Evolutionary conservation across 1,140 invertebrate species (phyloP).

Genomic region (Patella vulgata): DNA sequence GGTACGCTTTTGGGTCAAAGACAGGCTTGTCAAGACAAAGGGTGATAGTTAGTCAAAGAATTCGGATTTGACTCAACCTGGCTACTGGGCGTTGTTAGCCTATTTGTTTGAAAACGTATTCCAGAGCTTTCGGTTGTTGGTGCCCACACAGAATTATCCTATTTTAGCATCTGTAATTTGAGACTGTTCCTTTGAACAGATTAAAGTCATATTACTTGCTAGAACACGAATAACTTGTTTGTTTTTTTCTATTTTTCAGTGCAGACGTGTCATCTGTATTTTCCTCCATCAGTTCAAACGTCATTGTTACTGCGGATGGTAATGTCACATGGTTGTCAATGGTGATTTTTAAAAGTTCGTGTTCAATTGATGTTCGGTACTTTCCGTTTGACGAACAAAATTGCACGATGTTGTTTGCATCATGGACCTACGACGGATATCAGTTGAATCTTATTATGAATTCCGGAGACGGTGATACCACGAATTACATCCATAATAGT

Average conservation of each 20-base stretch:
- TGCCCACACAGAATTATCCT: no score
- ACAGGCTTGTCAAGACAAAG: no score
- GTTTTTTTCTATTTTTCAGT: slow-evolving; percentile 42
- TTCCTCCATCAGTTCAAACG: slow-evolving; percentile 65
- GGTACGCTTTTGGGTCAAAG: no score
- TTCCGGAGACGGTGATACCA: slow-evolving; percentile 59
- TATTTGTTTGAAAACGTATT: no score
- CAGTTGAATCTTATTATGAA: slow-evolving; percentile 54
- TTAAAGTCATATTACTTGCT: no score
- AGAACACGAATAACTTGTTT: no score
- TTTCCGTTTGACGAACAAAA: slow-evolving; percentile 70
- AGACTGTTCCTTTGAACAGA: no score
- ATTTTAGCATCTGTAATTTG: no score
- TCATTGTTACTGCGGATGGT: slow-evolving; percentile 67
- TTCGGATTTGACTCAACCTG: no score
- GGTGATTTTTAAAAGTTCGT: slow-evolving; percentile 69
- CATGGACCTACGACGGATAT: slow-evolving; percentile 93
- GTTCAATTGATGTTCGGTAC: slow-evolving; percentile 68
- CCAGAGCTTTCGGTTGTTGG: no score
- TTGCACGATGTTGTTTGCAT: slow-evolving; percentile 79
- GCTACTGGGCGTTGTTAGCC: no score
- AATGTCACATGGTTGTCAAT: slow-evolving; percentile 70
- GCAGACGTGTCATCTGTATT: slow-evolving; percentile 61
- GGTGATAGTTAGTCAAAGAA: no score
- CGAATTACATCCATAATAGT: slow-evolving; percentile 68